These are phyloP conservation scores for Verasper variegatus DNA, from an alignment of 2,113 vertebrate species.

Conservation along the genomic window DNA sequence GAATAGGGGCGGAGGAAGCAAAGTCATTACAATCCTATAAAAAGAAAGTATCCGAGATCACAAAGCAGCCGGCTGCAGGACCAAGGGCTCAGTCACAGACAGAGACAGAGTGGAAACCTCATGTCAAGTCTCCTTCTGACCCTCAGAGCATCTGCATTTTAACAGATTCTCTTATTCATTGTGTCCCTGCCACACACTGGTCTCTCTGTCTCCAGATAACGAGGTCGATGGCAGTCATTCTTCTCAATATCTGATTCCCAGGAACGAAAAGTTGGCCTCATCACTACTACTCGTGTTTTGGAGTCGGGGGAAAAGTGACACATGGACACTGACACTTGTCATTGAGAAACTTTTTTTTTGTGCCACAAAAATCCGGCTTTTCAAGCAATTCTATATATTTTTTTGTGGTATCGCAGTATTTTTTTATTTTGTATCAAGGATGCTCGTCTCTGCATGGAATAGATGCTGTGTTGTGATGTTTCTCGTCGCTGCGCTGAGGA, in stretches of 20 bases:
- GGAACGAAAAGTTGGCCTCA: slow-evolving; percentile 28
- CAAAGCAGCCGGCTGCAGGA: slow-evolving; percentile 73
- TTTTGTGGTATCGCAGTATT: background rate
- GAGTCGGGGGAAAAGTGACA: slow-evolving; percentile 30
- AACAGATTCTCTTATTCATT: slow-evolving; percentile 24
- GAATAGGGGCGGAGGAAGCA: slow-evolving; percentile 84
- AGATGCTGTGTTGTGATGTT: slow-evolving; percentile 87
- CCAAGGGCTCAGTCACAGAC: slow-evolving; percentile 64
- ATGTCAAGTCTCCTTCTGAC: slow-evolving; percentile 41
- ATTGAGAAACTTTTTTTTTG: slow-evolving; percentile 29
- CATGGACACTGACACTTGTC: slow-evolving; percentile 62
- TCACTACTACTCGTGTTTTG: slow-evolving; percentile 5
- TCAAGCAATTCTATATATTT: background rate
- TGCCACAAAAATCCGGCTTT: background rate
- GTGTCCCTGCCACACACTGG: slow-evolving; percentile 22
- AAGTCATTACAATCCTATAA: slow-evolving; percentile 81
- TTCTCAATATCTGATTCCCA: slow-evolving; percentile 47
- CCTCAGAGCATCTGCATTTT: slow-evolving; percentile 46
- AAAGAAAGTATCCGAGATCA: slow-evolving; percentile 81
- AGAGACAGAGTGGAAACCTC: slow-evolving; percentile 60
- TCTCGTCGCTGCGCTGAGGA: slow-evolving; percentile 87
- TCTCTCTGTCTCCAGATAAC: slow-evolving; percentile 27
- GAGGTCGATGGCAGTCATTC: slow-evolving; percentile 48
- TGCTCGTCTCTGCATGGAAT: slow-evolving; percentile 86
- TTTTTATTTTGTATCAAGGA: slow-evolving; percentile 67